phyloP scores from a whole-genome alignment of 2,797 vertebrate genomes.

The Poecile montanus region DNA sequence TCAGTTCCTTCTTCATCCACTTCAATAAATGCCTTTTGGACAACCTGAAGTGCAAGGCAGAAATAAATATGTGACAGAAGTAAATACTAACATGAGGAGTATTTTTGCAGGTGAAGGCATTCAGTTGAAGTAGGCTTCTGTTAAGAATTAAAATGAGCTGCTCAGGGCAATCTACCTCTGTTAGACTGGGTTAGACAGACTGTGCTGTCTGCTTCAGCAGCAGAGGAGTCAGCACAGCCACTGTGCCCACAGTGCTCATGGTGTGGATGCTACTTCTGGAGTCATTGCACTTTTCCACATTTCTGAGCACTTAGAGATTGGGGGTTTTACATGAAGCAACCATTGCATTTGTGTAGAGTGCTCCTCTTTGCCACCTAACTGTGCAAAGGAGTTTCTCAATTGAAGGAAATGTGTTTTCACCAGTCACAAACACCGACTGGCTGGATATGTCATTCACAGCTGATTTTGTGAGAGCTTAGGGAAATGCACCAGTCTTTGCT shows the following conservation, averaged over 20 bases:
- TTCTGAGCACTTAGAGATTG: neutral
- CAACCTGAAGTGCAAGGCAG: constrained; percentile 74
- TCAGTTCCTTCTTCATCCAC: constrained; percentile 88
- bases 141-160: neutral
- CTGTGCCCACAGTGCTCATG: accelerated
- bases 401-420: neutral
- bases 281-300: neutral
- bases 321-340: neutral
- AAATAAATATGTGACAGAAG: neutral
- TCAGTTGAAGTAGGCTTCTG: neutral
- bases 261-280: neutral
- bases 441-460: neutral
- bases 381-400: neutral
- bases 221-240: neutral
- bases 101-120: neutral
- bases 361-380: neutral
- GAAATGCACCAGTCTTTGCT: neutral
- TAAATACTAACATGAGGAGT: neutral
- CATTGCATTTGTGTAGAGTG: neutral
- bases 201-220: neutral
- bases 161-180: neutral
- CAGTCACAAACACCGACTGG: neutral
- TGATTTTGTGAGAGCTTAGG: neutral
- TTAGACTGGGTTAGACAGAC: neutral
- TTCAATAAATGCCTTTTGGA: constrained; percentile 89